These are phyloP conservation scores for Cepaea nemoralis DNA, from an alignment of 1,140 invertebrate genomes.

Conservation along the genomic window DNA sequence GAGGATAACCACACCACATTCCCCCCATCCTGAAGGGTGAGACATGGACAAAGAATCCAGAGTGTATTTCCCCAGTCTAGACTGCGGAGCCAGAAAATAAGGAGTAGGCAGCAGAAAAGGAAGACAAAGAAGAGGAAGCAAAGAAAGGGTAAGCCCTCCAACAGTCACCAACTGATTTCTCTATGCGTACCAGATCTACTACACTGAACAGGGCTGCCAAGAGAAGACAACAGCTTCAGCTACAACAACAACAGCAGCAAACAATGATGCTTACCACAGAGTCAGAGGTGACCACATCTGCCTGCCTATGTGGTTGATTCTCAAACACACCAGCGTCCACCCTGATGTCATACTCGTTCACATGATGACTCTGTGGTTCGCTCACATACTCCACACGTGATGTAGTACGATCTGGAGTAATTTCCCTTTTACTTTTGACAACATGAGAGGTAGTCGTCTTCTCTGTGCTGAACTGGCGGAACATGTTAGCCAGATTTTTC, in stretches of 20 bases:
- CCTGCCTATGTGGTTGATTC: conserved; percentile 54
- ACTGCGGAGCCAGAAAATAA: too few species aligned
- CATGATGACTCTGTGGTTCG: conserved; percentile 50
- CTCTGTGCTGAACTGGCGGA: conserved; percentile 52
- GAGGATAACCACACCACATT: too few species aligned
- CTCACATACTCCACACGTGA: conserved; percentile 60
- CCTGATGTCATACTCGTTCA: conserved; percentile 55
- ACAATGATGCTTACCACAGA: neutral
- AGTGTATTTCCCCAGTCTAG: too few species aligned
- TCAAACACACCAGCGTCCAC: conserved; percentile 64
- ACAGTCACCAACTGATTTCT: too few species aligned
- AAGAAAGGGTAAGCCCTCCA: too few species aligned
- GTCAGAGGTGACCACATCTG: conserved; percentile 58
- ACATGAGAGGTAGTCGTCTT: neutral
- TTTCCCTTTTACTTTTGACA: conserved; percentile 42
- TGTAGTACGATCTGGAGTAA: conserved; percentile 36
- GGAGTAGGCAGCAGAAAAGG: too few species aligned
- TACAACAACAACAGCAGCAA: too few species aligned
- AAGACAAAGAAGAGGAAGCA: too few species aligned
- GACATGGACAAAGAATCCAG: too few species aligned
- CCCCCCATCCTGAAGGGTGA: too few species aligned
- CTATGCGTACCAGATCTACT: too few species aligned
- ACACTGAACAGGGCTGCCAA: neutral
- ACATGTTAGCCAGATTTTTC: conserved; percentile 58
- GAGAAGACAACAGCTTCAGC: neutral